Evolutionary conservation across 2,113 vertebrate species (phyloP).

Genomic region (Gambusia affinis): DNA sequence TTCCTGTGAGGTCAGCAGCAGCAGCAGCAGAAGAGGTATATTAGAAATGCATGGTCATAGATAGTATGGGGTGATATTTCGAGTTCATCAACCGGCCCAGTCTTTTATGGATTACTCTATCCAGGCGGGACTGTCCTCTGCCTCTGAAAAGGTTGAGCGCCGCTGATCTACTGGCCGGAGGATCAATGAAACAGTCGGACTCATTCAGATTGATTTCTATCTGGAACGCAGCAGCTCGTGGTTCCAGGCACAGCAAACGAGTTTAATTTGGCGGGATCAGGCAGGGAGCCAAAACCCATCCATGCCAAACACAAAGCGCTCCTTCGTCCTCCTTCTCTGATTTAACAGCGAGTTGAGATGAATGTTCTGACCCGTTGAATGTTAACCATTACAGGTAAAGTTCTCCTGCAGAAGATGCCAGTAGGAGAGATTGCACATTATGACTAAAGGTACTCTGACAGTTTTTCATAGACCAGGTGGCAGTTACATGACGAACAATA

Average conservation of each 20-base stretch:
- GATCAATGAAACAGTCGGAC: conserved; percentile 18
- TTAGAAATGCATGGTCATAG: conserved; percentile 1
- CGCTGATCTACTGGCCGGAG: neutral
- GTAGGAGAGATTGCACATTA: neutral
- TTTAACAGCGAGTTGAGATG: conserved; percentile 12
- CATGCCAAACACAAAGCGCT: neutral
- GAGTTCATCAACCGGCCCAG: neutral
- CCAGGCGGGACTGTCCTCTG: neutral
- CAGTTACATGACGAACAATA: conserved; percentile 12
- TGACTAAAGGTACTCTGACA: conserved; percentile 2
- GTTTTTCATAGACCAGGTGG: neutral
- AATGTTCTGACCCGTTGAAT: neutral
- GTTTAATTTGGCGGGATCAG: conserved; percentile 2
- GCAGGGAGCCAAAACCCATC: conserved; percentile 6
- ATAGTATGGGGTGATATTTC: conserved; percentile 18
- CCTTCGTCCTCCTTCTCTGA: neutral
- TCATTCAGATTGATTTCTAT: conserved; percentile 26
- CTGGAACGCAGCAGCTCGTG: neutral
- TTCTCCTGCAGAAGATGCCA: neutral
- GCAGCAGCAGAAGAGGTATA: neutral
- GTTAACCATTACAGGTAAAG: neutral
- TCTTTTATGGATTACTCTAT: conserved; percentile 11
- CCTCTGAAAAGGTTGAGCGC: conserved; percentile 30
- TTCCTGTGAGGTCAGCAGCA: neutral
- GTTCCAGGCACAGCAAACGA: conserved; percentile 3